phyloP scores from a whole-genome alignment of 2,113 vertebrate genomes.

The Mustela lutreola region DNA sequence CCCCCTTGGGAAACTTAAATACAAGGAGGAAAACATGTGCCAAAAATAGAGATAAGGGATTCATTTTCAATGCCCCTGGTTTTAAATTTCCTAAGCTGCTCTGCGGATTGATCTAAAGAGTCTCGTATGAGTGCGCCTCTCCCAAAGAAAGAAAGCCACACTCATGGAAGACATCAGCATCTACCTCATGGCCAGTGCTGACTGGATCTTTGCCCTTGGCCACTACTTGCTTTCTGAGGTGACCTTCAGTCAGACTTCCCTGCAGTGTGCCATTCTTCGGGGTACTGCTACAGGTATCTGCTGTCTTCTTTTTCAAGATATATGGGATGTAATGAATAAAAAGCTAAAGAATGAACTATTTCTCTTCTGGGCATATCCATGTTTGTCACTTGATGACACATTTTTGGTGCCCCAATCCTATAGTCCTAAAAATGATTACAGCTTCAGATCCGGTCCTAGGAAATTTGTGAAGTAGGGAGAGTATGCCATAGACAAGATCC shows the following conservation, averaged over 20 bases:
- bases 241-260: background rate
- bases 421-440: background rate
- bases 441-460: background rate
- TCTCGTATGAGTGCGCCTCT: background rate
- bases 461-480: background rate
- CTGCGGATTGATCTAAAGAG: background rate
- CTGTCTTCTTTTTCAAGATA: background rate
- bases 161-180: background rate
- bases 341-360: background rate
- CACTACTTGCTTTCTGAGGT: background rate
- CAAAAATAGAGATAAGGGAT: background rate
- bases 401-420: background rate
- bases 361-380: background rate
- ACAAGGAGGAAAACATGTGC: background rate
- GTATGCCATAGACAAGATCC: background rate
- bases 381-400: background rate
- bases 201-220: background rate
- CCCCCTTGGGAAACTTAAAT: background rate
- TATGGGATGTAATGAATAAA: background rate
- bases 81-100: background rate
- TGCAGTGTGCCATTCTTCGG: background rate
- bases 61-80: background rate
- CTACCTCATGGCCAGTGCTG: accelerated
- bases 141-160: background rate
- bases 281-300: background rate